Evolutionary conservation across 1,140 invertebrate species (phyloP), one percentile per base, ranked within the genome.

Genomic region (Neodiprion pinetum): DNA sequence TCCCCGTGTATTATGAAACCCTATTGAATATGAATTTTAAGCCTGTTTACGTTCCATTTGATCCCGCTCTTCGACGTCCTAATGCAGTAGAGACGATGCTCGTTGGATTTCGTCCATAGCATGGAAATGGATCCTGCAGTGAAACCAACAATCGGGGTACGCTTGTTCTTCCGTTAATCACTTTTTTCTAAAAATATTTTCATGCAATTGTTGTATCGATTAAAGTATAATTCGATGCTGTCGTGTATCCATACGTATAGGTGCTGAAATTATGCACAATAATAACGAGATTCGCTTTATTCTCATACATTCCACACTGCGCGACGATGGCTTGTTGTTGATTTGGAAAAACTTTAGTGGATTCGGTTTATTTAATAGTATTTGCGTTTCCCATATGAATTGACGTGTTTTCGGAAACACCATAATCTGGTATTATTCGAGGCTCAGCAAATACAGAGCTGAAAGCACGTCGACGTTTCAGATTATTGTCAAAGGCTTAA

Each of bases 401-500:
- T 79, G 73, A 78, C 76, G 73, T 76, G 73, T 73, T 74, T 78
- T 76, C 67, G 70, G 70, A 78, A 73, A 49, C 69, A 28, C 68
- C 8, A 9, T 66, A n/a, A 28, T 48, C 23, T 48, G 47, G 48
- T 48, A 48, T 28, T 66, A 69, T 69, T 69, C 14, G 67, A 3
- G n/a, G 21, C 70, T 14, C 70, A 66, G 70, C 68, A 40, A 78
- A 78, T 74, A 76, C 72, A 78, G 70, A 79, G 14, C 21, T 66
- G 28, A 40, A 40, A 40, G 28, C 21, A 23, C 12, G 67, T 69
- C 67, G 67, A 28, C 67, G 67, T 10, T 12, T 80, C 77, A 76
- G 81, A 79, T 82, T 81, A 80, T 61, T 61, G 53, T 61, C 53
- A 61, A 61, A 61, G 53, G 53, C 53, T 61, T 61, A 61, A 61